phyloP scores from a whole-genome alignment of 2,888 invertebrate genomes.

The Chloromyia formosa region DNA sequence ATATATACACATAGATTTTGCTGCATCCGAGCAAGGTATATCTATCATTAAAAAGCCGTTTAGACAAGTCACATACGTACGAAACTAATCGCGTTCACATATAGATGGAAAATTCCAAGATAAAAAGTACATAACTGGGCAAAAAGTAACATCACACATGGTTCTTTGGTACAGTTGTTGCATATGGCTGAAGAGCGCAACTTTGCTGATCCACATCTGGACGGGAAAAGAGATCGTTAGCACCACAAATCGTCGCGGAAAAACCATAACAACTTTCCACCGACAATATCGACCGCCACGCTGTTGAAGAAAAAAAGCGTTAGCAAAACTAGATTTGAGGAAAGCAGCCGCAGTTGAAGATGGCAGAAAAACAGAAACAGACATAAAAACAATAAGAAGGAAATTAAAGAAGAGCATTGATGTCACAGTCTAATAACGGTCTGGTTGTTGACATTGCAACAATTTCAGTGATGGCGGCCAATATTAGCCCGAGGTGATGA shows the following conservation, averaged over 20 bases:
- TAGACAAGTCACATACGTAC: conserved; percentile 3
- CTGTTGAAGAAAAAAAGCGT: no score
- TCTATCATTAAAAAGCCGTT: conserved; percentile 12
- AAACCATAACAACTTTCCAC: conserved; percentile 35
- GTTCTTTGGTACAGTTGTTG: neutral
- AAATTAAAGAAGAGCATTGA: neutral
- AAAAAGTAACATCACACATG: neutral
- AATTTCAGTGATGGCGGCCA: neutral
- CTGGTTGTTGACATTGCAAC: neutral
- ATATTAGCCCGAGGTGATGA: no score
- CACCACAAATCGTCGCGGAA: neutral
- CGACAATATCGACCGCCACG: neutral
- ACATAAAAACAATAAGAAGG: neutral
- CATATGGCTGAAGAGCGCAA: neutral
- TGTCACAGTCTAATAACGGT: conserved; percentile 41
- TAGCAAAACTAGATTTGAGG: no score
- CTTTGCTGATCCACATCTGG: conserved; percentile 13
- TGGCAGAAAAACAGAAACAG: conserved; percentile 11
- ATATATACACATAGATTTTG: no score
- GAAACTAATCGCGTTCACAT: neutral
- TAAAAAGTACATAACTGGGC: neutral
- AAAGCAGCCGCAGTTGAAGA: no score
- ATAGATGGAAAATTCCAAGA: neutral
- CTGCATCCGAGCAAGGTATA: no score
- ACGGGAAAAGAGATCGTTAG: conserved; percentile 14